A percentile compares a stretch with the other conserved stretches of the same genome.
Conservation (phyloP, 1,140 invertebrate species). For the Eueides isabella region DNA sequence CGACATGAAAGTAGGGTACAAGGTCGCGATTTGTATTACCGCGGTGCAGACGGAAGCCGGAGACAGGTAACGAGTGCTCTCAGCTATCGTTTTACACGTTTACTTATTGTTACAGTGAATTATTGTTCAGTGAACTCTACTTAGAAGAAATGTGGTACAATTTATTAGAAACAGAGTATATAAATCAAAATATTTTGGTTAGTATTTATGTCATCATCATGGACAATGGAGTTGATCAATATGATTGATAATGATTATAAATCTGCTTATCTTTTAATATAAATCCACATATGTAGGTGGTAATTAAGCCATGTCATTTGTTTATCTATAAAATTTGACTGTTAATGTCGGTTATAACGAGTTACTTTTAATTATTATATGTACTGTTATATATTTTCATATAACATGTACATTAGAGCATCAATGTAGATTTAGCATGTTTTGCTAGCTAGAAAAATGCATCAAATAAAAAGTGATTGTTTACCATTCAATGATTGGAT, state of each 20-base stretch:
- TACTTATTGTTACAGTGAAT: neutral
- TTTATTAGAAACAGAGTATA: too few relatives aligned
- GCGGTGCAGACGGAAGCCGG: conserved; percentile 45
- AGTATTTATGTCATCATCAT: too few relatives aligned
- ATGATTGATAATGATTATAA: too few relatives aligned
- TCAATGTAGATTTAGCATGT: too few relatives aligned
- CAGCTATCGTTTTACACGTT: conserved; percentile 22
- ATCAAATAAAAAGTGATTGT: conserved; percentile 4
- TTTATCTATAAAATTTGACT: too few relatives aligned
- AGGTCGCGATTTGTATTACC: conserved; percentile 54
- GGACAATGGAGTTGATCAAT: too few relatives aligned
- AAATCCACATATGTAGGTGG: too few relatives aligned
- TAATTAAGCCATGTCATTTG: too few relatives aligned
- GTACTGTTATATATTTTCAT: neutral
- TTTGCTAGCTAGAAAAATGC: neutral
- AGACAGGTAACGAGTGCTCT: conserved; percentile 36
- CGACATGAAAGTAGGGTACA: conserved; percentile 55
- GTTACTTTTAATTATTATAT: neutral
- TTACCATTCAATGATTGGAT: neutral
- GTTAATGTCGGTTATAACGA: too few relatives aligned
- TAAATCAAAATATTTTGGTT: too few relatives aligned
- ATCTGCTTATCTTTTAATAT: too few relatives aligned
- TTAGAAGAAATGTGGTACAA: neutral
- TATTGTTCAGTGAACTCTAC: conserved; percentile 1
- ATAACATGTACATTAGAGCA: too few relatives aligned